Evolutionary conservation across 2,113 vertebrate genomes (phyloP).

Genomic region (Trogon melanurus): DNA sequence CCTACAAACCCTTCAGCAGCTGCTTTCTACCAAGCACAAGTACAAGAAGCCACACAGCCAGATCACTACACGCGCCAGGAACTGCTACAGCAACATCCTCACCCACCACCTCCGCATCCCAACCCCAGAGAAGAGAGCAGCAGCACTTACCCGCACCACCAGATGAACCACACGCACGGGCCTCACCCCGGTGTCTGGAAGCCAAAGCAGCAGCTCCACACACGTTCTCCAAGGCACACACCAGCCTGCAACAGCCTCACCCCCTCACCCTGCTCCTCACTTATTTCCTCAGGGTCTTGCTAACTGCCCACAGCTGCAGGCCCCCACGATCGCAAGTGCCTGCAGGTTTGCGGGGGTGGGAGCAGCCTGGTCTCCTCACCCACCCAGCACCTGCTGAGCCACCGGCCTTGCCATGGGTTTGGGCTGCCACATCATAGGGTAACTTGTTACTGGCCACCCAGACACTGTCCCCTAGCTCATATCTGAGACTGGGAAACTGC

Average conservation of each 20-base stretch:
- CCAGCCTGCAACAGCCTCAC: neutral
- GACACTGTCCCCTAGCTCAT: neutral
- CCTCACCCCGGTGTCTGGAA: accelerated
- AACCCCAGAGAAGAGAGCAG: neutral
- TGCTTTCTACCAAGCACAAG: neutral
- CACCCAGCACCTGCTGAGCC: neutral
- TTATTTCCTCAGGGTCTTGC: neutral
- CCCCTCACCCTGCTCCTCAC: neutral
- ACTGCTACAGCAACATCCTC: neutral
- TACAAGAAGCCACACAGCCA: neutral
- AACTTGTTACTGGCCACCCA: too few relatives aligned
- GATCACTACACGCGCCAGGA: accelerated
- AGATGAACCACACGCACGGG: accelerated
- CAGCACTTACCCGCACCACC: neutral
- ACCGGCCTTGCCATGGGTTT: neutral
- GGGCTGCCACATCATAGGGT: neutral
- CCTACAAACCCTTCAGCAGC: accelerated
- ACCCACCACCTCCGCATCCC: neutral
- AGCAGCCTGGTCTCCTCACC: neutral
- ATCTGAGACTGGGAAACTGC: neutral
- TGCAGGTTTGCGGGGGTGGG: neutral
- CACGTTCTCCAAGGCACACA: accelerated
- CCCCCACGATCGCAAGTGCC: accelerated
- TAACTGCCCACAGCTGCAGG: neutral
- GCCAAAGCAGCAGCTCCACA: neutral